Evolutionary conservation across 2,888 invertebrate species (phyloP).

Genomic region (Dexiosoma caninum): DNA sequence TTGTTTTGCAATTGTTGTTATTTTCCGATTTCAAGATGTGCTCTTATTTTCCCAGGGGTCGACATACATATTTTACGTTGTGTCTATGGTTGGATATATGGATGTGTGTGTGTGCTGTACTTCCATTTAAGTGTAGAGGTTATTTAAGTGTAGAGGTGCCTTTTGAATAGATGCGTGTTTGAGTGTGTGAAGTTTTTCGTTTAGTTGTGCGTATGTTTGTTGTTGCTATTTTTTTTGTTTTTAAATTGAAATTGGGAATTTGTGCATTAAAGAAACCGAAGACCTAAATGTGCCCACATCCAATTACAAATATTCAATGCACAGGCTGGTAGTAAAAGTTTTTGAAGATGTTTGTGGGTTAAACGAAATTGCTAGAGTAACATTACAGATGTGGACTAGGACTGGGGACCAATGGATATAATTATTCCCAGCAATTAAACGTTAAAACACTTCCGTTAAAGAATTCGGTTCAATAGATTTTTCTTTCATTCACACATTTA

Average conservation of each 20-base stretch:
- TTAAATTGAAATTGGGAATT: constrained; percentile 47
- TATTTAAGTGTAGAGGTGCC: no score
- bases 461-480: no score
- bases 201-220: neutral
- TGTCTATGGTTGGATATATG: no score
- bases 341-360: no score
- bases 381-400: no score
- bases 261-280: constrained; percentile 26
- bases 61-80: no score
- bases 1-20: neutral
- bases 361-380: no score
- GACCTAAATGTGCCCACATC: neutral
- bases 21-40: constrained; percentile 16
- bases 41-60: neutral
- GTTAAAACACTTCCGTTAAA: no score
- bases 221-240: neutral
- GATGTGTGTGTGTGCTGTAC: neutral
- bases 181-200: neutral
- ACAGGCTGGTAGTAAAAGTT: no score
- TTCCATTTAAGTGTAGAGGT: neutral
- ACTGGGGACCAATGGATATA: no score
- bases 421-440: no score
- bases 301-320: neutral
- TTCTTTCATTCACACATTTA: no score
- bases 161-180: neutral